Base-by-base conservation (phyloP, 2,797 vertebrate genomes). In the Bovichtus variegatus region DNA sequence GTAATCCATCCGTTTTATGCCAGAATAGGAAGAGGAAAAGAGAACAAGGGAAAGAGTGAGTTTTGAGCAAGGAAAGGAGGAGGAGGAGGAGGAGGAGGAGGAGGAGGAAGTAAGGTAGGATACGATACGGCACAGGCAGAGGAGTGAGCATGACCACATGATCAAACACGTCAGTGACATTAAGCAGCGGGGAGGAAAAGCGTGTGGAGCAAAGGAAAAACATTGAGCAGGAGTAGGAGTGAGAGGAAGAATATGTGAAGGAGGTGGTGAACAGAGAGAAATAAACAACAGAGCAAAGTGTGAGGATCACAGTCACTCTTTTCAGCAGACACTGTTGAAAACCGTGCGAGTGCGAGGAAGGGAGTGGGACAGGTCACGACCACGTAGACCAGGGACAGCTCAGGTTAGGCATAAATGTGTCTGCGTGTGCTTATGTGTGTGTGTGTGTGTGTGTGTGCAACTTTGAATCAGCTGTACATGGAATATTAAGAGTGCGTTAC, bases 251-350 rank as follows among this genome's bases (percentile, higher is more conserved):
- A 86, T 77, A 86, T 86, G 87, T 76, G 49, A 82, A 73, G 85
- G 86, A 89, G 80, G 87, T 84, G 89, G 79, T 87, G 78, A 88
- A 78, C 77, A 94, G 91, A 94, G 90, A 93, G 91, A 94, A 91
- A 93, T 90, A 89, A 92, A 92, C 86, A 86, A 92, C 87, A 94
- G 86, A 93, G 89, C 88, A 93, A 78, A 91, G 88, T 87, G 87
- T 94, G 93, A 95, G 92, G 92, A 90, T 86, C 85, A 86, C 58
- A 70, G 82, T 87, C 79, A 91, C 74, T 89, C 79, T 82, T 90
- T 89, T 91, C 91, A 93, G 89, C 89, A 91, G 87, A 90, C 89
- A 92, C 92, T 91, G 90, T 93, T 91, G 86, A 92, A 92, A 91
- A 90, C 84, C 75, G 78, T 82, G 90, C 75, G 68, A 78, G 84